These are phyloP conservation scores for Ennomos erosarius DNA, from an alignment of 2,888 invertebrate genomes.

Conservation along the genomic window DNA sequence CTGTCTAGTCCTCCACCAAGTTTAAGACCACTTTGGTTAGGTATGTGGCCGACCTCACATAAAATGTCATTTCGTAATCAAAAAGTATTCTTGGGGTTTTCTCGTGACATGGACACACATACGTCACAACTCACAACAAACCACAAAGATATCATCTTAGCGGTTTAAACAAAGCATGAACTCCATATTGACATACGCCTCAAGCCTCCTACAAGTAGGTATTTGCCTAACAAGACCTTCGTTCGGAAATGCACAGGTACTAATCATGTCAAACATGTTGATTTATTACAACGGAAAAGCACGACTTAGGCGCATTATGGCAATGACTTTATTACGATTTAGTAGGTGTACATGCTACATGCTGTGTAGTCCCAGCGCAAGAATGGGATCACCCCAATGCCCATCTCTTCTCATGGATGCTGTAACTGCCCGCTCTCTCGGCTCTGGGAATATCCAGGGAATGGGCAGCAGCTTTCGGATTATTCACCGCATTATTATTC, in stretches of 20 bases:
- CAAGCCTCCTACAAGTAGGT: slow-evolving; percentile 18
- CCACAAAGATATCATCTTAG: slow-evolving; percentile 19
- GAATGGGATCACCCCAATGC: too few relatives aligned
- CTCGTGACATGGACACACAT: slow-evolving; percentile 7
- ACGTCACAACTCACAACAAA: not conserved
- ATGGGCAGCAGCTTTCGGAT: too few relatives aligned
- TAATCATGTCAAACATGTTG: slow-evolving; percentile 30
- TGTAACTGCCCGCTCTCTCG: too few relatives aligned
- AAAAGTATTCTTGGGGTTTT: slow-evolving; percentile 5
- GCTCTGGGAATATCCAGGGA: too few relatives aligned
- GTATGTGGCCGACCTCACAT: not conserved
- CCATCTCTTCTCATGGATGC: too few relatives aligned
- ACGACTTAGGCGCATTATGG: slow-evolving; percentile 9
- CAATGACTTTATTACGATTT: not conserved
- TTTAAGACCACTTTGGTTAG: too few relatives aligned
- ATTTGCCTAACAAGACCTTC: slow-evolving; percentile 35
- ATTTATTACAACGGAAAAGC: slow-evolving; percentile 39
- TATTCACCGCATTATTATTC: too few relatives aligned
- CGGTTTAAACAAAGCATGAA: slow-evolving; percentile 29
- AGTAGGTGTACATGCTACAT: too few relatives aligned
- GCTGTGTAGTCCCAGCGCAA: too few relatives aligned
- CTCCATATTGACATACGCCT: slow-evolving; percentile 33
- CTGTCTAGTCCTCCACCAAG: too few relatives aligned
- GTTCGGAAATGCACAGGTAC: slow-evolving; percentile 37
- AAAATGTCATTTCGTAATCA: slow-evolving; percentile 9